Percentiles rank a stretch among this genome's conserved stretches.
Evolutionary conservation across 2,888 invertebrate genomes (phyloP).

Genomic region (Gerris lacustris): DNA sequence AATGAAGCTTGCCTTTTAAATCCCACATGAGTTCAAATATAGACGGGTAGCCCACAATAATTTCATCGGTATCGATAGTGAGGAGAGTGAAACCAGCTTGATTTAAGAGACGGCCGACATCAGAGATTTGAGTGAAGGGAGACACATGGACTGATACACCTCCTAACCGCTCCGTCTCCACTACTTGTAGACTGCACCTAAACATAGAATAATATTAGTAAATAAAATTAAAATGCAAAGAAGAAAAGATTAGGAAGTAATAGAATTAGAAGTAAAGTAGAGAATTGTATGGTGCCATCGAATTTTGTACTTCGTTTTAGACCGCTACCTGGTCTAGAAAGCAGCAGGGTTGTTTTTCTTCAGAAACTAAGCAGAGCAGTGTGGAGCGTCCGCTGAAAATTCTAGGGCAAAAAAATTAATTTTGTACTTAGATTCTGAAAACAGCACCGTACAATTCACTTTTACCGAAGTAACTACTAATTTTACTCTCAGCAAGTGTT

Average conservation of each 20-base stretch:
- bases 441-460: no score
- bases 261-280: no score
- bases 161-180: slow-evolving; percentile 80
- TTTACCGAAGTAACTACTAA: no score
- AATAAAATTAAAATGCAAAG: slow-evolving; percentile 1
- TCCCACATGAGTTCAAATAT: slow-evolving; percentile 92
- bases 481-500: no score
- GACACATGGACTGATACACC: slow-evolving; percentile 84
- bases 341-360: no score
- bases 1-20: slow-evolving; percentile 50
- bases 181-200: slow-evolving; percentile 78
- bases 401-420: no score
- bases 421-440: no score
- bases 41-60: slow-evolving; percentile 77
- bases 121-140: slow-evolving; percentile 74
- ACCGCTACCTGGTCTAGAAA: no score
- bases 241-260: background rate
- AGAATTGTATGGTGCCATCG: no score
- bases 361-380: no score
- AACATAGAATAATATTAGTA: slow-evolving; percentile 17
- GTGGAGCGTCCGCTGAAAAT: no score
- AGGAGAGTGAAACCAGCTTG: slow-evolving; percentile 82
- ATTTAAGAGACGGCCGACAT: slow-evolving; percentile 73
- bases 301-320: no score
- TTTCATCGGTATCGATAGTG: slow-evolving; percentile 88